Conservation (phyloP, 2,113 vertebrate genomes). For the Eptesicus fuscus region DNA sequence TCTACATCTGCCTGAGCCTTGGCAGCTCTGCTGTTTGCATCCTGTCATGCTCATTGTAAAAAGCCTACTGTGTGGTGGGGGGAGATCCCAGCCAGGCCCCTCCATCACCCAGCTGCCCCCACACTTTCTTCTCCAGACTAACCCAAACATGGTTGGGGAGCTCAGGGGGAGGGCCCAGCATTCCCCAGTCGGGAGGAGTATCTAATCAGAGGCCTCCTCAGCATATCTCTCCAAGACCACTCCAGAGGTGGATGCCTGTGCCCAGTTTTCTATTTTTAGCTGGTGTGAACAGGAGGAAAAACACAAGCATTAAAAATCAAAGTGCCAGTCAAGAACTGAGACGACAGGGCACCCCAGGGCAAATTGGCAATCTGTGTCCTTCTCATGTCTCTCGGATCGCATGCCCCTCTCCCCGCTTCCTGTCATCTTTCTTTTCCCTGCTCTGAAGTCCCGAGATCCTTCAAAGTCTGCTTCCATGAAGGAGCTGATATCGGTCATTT, state of each 20-base stretch:
- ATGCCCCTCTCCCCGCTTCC: neutral
- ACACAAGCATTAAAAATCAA: constrained; percentile 56
- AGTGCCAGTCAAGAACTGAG: constrained; percentile 50
- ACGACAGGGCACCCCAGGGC: constrained; percentile 60
- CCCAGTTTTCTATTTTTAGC: constrained; percentile 83
- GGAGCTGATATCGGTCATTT: neutral
- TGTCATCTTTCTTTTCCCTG: neutral
- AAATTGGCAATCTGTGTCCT: constrained; percentile 61
- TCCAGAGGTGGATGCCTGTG: constrained; percentile 73
- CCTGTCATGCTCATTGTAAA: neutral
- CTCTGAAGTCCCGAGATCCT: neutral
- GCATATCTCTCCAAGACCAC: constrained; percentile 79
- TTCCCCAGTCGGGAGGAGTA: constrained; percentile 21
- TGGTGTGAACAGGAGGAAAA: constrained; percentile 63
- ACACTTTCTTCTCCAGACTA: neutral
- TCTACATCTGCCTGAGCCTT: neutral
- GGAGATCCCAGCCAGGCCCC: neutral
- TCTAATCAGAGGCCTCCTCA: constrained; percentile 73
- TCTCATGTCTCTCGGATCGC: neutral
- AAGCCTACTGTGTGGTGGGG: too few species aligned
- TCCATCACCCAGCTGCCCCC: neutral
- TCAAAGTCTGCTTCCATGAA: neutral
- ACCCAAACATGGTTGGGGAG: constrained; percentile 63
- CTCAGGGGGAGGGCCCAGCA: constrained; percentile 38
- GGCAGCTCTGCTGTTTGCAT: neutral